These are phyloP conservation scores for Drosophila recens DNA, from an alignment of 2,888 invertebrate genomes.

Conservation along the genomic window DNA sequence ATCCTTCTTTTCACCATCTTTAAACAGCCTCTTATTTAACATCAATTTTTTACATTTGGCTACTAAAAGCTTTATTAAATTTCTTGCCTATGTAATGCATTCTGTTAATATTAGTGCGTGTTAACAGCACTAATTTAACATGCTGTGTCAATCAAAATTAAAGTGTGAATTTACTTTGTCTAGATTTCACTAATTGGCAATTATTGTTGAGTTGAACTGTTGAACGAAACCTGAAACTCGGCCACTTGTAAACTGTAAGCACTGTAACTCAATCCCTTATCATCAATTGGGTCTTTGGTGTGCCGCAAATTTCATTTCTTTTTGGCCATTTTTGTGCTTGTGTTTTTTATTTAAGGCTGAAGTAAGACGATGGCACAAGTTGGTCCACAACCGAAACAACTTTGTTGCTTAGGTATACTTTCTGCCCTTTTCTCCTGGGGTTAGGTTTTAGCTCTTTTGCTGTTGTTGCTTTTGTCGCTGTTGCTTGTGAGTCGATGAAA, in stretches of 20 bases:
- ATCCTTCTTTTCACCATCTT: neutral
- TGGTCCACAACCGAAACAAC: conserved; percentile 35
- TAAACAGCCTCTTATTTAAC: neutral
- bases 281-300: conserved; percentile 10
- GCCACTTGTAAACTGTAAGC: conserved; percentile 16
- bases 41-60: neutral
- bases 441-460: conserved; percentile 2
- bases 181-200: conserved; percentile 15
- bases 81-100: too few species aligned
- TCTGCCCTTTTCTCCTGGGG: conserved; percentile 1
- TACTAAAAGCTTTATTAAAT: neutral
- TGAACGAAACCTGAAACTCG: conserved; percentile 9
- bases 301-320: conserved; percentile 27
- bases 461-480: conserved; percentile 3
- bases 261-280: conserved; percentile 11
- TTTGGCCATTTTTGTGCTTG: neutral
- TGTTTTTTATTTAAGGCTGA: neutral
- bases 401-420: conserved; percentile 27
- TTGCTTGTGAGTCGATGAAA: conserved; percentile 23
- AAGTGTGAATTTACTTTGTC: conserved; percentile 11
- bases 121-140: neutral
- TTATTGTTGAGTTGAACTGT: conserved; percentile 21
- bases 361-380: conserved; percentile 26
- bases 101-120: neutral
- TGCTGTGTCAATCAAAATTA: neutral